These are phyloP conservation scores for Tamias sibiricus DNA, from an alignment of 2,113 vertebrate genomes.

Conservation along the genomic window DNA sequence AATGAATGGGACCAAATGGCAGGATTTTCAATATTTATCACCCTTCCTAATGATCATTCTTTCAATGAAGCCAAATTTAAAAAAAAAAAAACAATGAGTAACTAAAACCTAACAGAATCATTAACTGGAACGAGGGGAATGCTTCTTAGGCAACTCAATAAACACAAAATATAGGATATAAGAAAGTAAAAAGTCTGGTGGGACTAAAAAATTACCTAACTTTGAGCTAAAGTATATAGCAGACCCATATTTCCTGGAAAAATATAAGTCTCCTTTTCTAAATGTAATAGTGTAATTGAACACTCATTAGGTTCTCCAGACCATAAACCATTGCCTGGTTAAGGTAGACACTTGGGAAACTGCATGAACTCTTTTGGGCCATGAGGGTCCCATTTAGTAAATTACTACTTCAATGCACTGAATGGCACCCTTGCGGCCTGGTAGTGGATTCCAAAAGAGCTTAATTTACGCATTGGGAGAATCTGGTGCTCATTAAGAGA, in stretches of 20 bases:
- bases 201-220: conserved; percentile 6
- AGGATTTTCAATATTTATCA: conserved; percentile 20
- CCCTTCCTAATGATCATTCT: conserved; percentile 48
- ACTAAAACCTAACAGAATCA: conserved; percentile 30
- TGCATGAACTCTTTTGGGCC: conserved; percentile 62
- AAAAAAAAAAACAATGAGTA: background rate
- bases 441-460: conserved; percentile 68
- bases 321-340: conserved; percentile 75
- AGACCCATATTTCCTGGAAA: conserved; percentile 49
- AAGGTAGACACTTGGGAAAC: conserved; percentile 75
- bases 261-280: conserved; percentile 45
- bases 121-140: background rate
- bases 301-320: conserved; percentile 57
- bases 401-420: conserved; percentile 72
- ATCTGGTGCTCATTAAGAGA: conserved; percentile 63
- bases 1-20: conserved; percentile 17
- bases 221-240: conserved; percentile 26
- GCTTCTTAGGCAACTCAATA: background rate
- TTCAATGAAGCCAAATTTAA: conserved; percentile 44
- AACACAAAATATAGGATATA: conserved; percentile 46
- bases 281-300: conserved; percentile 63
- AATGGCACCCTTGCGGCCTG: conserved; percentile 68
- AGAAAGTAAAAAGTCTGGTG: background rate
- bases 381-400: conserved; percentile 75
- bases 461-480: conserved; percentile 75